Conservation (phyloP, 2,797 vertebrate genomes). For the Oceanodroma leucorhoa region DNA sequence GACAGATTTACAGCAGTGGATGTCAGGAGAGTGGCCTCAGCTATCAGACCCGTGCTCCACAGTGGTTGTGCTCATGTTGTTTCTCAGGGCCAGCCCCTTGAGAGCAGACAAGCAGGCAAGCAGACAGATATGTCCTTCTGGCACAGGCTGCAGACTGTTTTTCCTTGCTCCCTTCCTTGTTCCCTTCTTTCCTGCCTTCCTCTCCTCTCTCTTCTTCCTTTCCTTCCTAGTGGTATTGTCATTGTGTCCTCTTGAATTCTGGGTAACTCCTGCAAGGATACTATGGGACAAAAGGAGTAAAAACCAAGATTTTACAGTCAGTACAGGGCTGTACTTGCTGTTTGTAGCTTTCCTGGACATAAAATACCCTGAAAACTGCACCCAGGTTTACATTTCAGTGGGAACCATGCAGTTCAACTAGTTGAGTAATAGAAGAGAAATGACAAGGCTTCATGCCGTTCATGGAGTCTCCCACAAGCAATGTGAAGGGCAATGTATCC, state of each 20-base stretch:
- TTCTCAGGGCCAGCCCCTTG: neutral
- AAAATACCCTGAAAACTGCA: neutral
- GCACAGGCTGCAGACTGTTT: neutral
- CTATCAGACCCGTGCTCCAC: neutral
- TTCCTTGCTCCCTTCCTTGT: neutral
- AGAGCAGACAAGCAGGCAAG: neutral
- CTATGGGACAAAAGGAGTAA: neutral
- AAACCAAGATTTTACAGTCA: neutral
- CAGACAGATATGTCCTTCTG: neutral
- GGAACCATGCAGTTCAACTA: neutral
- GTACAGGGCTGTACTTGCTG: neutral
- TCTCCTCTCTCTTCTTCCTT: neutral
- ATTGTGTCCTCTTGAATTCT: neutral
- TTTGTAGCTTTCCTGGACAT: neutral
- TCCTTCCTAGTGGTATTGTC: neutral
- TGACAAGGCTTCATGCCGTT: neutral
- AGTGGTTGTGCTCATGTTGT: neutral
- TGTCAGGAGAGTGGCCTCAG: neutral
- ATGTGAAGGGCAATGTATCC: neutral
- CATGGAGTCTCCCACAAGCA: neutral
- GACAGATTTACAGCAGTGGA: neutral
- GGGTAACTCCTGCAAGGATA: neutral
- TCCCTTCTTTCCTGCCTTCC: neutral
- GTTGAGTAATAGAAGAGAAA: neutral
- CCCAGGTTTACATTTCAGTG: neutral